These are phyloP conservation scores for Drosophila barbarae DNA, from an alignment of 2,888 invertebrate species.

Conservation along the genomic window DNA sequence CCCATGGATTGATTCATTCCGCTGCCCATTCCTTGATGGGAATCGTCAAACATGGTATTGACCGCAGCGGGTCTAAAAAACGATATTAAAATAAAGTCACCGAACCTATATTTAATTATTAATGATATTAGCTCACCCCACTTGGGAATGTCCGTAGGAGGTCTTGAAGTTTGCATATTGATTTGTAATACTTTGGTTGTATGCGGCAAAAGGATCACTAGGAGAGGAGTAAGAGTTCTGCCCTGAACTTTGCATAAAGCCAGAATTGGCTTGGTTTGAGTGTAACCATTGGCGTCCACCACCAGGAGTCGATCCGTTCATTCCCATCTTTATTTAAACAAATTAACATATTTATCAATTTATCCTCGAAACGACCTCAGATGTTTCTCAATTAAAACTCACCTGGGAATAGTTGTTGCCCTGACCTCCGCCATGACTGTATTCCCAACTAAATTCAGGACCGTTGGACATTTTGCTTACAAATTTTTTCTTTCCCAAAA, in stretches of 20 bases:
- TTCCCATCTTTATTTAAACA: not conserved
- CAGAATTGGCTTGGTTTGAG: slow-evolving; percentile 50
- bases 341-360: too few species aligned
- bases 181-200: slow-evolving; percentile 55
- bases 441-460: slow-evolving; percentile 59
- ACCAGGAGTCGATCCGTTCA: not conserved
- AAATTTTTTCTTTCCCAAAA: not conserved
- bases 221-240: not conserved
- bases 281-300: slow-evolving; percentile 59
- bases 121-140: slow-evolving; percentile 11
- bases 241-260: slow-evolving; percentile 17
- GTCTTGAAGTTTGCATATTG: slow-evolving; percentile 32
- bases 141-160: slow-evolving; percentile 3
- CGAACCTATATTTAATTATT: not conserved
- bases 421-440: slow-evolving; percentile 31
- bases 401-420: slow-evolving; percentile 45
- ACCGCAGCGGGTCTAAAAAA: slow-evolving; percentile 5
- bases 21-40: not conserved
- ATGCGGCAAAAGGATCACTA: slow-evolving; percentile 40
- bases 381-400: not conserved
- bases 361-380: too few species aligned
- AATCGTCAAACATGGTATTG: not conserved
- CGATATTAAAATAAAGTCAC: not conserved
- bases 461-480: slow-evolving; percentile 44
- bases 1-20: slow-evolving; percentile 2